phyloP scores from a whole-genome alignment of 1,140 invertebrate genomes.

The Drosophila pectinifera region DNA sequence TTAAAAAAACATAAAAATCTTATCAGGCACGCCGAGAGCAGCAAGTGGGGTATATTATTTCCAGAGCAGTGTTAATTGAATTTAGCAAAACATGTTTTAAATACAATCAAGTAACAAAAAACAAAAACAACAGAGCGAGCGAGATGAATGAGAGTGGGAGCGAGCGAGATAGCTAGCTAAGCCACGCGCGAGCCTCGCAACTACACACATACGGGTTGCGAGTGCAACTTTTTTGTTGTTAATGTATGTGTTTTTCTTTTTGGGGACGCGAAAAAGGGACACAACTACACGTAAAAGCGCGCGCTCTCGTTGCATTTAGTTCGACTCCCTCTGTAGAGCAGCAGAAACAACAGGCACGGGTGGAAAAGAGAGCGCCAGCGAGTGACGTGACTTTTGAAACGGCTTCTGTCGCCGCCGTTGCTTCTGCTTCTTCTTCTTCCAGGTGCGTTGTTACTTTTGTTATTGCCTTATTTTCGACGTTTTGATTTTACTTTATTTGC shows the following conservation, averaged over 20 bases:
- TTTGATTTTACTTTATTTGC: constrained; percentile 9
- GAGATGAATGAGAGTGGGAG: constrained; percentile 19
- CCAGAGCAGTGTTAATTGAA: constrained; percentile 40
- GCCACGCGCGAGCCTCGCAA: constrained; percentile 40
- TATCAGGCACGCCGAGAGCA: constrained; percentile 37
- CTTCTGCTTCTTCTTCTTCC: constrained; percentile 39
- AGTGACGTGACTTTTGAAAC: constrained; percentile 67
- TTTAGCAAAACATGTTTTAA: constrained; percentile 50
- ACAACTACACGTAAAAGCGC: constrained; percentile 27
- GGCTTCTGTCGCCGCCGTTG: constrained; percentile 22
- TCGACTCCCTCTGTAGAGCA: constrained; percentile 5
- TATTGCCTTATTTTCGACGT: constrained; percentile 31
- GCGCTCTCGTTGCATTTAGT: constrained; percentile 59
- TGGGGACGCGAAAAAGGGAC: constrained; percentile 28
- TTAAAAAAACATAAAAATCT: constrained; percentile 33
- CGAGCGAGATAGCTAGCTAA: constrained; percentile 25
- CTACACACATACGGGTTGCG: constrained; percentile 12
- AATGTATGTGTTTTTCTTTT: constrained; percentile 13
- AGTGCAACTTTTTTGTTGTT: constrained; percentile 36
- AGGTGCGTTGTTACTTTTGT: constrained; percentile 44
- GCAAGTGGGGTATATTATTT: constrained; percentile 22
- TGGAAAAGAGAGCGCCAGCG: constrained; percentile 45
- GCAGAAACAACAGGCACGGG: constrained; percentile 8
- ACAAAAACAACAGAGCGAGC: constrained; percentile 25
- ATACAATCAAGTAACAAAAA: constrained; percentile 8